Evolutionary conservation across 1,140 invertebrate species (phyloP), one percentile per base, ranked within the genome.

Genomic region (Delia radicum): DNA sequence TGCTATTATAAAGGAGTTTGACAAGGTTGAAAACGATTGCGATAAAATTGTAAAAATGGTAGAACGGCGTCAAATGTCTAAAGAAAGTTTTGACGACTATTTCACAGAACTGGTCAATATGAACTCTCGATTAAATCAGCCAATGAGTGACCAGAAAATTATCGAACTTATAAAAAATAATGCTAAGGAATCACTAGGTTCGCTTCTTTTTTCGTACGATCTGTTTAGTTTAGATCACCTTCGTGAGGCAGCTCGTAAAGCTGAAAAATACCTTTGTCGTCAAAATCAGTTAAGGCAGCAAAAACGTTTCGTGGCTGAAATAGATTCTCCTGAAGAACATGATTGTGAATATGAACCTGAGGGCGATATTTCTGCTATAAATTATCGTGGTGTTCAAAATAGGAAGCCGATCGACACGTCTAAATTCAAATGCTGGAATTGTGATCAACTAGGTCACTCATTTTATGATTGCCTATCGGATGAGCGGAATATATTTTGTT

Each of bases 351-450:
- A 26, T n/a, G 61, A 7, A 26, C 24, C 1, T 27, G 61, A 62
- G 7, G 21, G 13, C 3, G 61, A 62, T 26, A 10, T 62, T 8
- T 21, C 21, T 26, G 61, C 61, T 26, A 2, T 62, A 8, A 24
- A 62, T 8, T 62, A 7, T 6, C 1, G 21, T 18, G 21, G 21
- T 3, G 1, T 1, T 62, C 26, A 24, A 24, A 62, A 62, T 62
- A 62, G 21, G 7, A 71, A 71, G 27, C 26, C 26, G 1, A 31
- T 73, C 10, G 71, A 73, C 24, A 73, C 71, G 1, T 33, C 37
- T 1, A 73, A 42, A 8, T 73, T 46, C 28, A 73, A 73, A 48
- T 73, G 71, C 37, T 73, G 71, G 71, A 73, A 73, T 26, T 73
- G 71, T 27, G 71, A 73, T 24, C 71, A 73, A 15, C 6, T 26